Evolutionary conservation across 2,888 invertebrate genomes (phyloP).

Genomic region (Leuctra nigra): DNA sequence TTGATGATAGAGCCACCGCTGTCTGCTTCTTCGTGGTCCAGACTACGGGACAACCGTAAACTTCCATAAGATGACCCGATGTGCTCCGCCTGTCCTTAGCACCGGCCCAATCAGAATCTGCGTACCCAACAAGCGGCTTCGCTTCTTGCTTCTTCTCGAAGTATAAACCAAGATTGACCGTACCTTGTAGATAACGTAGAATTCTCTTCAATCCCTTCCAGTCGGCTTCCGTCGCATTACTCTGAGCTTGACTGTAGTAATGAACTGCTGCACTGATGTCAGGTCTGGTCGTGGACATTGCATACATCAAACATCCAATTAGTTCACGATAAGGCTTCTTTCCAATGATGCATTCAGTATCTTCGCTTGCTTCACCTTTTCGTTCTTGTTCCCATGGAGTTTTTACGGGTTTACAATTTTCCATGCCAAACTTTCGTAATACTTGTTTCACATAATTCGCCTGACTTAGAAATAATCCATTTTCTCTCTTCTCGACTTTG

Average conservation of each 20-base stretch:
- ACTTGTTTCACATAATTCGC: slow-evolving; percentile 30
- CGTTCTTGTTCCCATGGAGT: slow-evolving; percentile 30
- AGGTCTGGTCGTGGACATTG: slow-evolving; percentile 26
- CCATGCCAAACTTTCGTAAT: slow-evolving; percentile 32
- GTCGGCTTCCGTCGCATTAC: slow-evolving; percentile 12
- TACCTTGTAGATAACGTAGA: slow-evolving; percentile 30
- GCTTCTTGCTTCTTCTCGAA: neutral
- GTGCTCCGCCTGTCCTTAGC: slow-evolving; percentile 34
- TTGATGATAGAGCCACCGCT: slow-evolving; percentile 34
- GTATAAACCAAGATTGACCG: slow-evolving; percentile 4
- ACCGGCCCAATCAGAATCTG: slow-evolving; percentile 34
- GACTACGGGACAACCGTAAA: slow-evolving; percentile 32
- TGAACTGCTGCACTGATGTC: slow-evolving; percentile 25
- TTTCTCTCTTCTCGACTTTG: slow-evolving; percentile 28
- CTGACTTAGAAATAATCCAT: slow-evolving; percentile 31
- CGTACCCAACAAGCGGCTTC: slow-evolving; percentile 28
- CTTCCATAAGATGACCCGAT: slow-evolving; percentile 33
- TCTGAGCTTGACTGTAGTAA: slow-evolving; percentile 22
- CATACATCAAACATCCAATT: slow-evolving; percentile 29
- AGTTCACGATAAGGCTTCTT: slow-evolving; percentile 28
- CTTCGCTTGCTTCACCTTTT: neutral
- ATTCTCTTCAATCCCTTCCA: slow-evolving; percentile 31
- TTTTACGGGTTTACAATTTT: slow-evolving; percentile 29
- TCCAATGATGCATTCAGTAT: slow-evolving; percentile 1
- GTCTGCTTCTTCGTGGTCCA: slow-evolving; percentile 36